Base-by-base conservation (phyloP, 1,140 invertebrate species). In the Tetramorium simillimum region DNA sequence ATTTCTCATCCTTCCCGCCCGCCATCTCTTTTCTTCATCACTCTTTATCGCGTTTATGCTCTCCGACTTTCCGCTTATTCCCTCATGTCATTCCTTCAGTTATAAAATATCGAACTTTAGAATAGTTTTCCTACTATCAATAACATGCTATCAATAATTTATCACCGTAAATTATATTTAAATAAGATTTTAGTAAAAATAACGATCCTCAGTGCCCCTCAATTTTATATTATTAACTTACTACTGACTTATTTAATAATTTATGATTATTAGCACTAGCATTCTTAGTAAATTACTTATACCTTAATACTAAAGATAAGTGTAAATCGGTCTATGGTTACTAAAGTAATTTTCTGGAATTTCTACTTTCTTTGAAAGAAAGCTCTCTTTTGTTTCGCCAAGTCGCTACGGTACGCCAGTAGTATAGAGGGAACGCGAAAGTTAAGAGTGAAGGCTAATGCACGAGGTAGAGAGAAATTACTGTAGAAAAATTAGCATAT, bases 1-100 rank as follows among this genome's bases (percentile, higher is more conserved):
- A 90, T 90, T 90, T 86, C 89, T 88, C 86, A 65, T 80, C 85
- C 75, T 73, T 60, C 56, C 43, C 88, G n/a, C 60, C 53, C 12
- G 21, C 65, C 28, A 16, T 10, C 40, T 56, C n/a, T 18, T 46
- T 73, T 49, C 75, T 65, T 86, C 63, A 33, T 80, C 40, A 33
- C 43, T 65, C n/a, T 49, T 63, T 49, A 69, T 69, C 46, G 77
- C 67, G 56, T 67, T 72, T 73, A 58, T 18, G n/a, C 43, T 75
- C 24, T 37, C 12, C 24, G 43, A 60, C 80, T 37, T 40, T 37
- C 43, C 16, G 9, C 2, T 4, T 40, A 24, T 56, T 49, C 56
- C 62, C 49, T 75, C 46, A 73, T 40, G 28, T 33, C 28, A 12
- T 62, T 24, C 53, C 24, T 46, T 40, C 6, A 46, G 24, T 18